Conservation (phyloP, 2,797 vertebrate genomes). For the Arrhamphus sclerolepis region DNA sequence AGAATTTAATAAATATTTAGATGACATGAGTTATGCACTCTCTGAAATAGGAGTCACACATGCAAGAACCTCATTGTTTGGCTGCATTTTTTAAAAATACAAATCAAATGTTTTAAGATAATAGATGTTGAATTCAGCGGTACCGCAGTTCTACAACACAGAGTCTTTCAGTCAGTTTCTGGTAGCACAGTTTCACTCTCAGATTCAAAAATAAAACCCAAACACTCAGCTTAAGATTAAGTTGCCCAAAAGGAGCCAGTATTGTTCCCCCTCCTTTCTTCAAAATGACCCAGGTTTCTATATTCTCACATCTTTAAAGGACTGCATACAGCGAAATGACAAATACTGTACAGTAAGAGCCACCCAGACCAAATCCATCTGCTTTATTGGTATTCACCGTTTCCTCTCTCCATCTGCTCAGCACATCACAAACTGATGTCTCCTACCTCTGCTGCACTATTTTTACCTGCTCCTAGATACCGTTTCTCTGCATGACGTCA, state of each 20-base stretch:
- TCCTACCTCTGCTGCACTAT: conserved; percentile 69
- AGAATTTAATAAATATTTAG: too few species aligned
- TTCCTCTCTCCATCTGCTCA: conserved; percentile 66
- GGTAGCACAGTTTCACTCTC: too few species aligned
- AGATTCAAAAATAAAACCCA: conserved; percentile 27
- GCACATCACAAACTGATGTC: conserved; percentile 65
- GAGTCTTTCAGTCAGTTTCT: too few species aligned
- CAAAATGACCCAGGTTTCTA: conserved; percentile 51
- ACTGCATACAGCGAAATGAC: conserved; percentile 48
- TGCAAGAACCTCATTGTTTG: too few species aligned
- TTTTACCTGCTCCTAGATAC: conserved; percentile 78
- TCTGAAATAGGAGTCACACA: too few species aligned
- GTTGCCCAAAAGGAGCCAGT: conserved; percentile 19
- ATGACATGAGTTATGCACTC: too few species aligned
- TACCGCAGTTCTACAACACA: too few species aligned
- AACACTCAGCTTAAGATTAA: conserved; percentile 25
- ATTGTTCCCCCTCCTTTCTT: conserved; percentile 30
- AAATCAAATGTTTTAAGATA: too few species aligned
- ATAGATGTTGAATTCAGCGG: too few species aligned
- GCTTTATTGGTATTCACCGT: conserved; percentile 66
- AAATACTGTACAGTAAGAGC: conserved; percentile 59
- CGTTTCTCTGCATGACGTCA: conserved; percentile 72
- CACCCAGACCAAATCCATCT: conserved; percentile 56
- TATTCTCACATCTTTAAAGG: conserved; percentile 37
- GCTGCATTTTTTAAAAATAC: too few species aligned